These are phyloP conservation scores for Mantis religiosa DNA, from an alignment of 2,888 invertebrate genomes.

Conservation along the genomic window DNA sequence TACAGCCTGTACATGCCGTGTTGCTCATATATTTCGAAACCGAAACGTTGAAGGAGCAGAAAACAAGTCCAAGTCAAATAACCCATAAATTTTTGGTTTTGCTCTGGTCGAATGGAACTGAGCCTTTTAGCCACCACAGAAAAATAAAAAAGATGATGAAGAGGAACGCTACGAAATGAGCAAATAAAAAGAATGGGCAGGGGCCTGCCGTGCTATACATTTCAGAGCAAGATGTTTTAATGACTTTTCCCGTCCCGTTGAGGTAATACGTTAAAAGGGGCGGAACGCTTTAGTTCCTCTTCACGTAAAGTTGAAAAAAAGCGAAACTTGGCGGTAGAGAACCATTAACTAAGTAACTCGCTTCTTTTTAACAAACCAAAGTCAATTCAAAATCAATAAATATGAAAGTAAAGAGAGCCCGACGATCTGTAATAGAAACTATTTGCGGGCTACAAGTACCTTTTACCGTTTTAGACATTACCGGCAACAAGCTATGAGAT, in stretches of 20 bases:
- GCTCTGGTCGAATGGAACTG: background rate
- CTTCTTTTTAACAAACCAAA: background rate
- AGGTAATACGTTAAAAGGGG: background rate
- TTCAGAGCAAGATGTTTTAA: background rate
- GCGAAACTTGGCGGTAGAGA: background rate
- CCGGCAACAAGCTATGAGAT: too few species aligned
- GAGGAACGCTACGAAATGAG: background rate
- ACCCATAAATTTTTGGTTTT: background rate
- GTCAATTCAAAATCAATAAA: background rate
- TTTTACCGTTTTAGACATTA: background rate
- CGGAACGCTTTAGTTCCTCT: background rate
- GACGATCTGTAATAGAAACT: background rate
- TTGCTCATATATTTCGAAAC: background rate
- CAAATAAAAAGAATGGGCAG: background rate
- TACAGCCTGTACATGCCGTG: background rate
- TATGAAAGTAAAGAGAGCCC: background rate
- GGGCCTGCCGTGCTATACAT: background rate
- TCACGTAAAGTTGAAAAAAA: background rate
- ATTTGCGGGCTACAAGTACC: background rate
- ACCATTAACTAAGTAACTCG: background rate
- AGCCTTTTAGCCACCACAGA: background rate
- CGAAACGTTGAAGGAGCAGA: background rate
- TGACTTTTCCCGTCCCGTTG: background rate
- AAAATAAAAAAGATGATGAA: background rate
- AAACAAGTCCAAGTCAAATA: background rate